Conservation (phyloP, 1,140 invertebrate genomes). For the Apis laboriosa region DNA sequence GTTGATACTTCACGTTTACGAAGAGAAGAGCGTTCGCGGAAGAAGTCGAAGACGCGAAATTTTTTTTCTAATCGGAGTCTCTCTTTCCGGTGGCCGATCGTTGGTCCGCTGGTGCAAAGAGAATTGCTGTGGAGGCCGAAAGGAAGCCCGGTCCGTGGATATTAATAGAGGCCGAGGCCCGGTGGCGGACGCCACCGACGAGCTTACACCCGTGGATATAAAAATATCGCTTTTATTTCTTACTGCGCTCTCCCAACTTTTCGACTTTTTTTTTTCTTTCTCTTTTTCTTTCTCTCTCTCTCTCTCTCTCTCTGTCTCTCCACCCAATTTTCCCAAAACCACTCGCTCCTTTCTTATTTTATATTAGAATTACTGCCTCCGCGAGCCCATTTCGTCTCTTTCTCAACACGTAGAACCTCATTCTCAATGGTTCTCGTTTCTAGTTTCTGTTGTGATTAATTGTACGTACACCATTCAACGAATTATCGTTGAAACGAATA, state of each 20-base stretch:
- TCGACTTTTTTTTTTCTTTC: constrained; percentile 24
- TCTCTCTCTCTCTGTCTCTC: constrained; percentile 20
- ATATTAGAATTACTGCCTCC: too few species aligned
- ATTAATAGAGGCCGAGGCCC: constrained; percentile 79
- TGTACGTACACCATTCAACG: too few species aligned
- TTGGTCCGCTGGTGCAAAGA: constrained; percentile 50
- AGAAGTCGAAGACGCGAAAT: constrained; percentile 9
- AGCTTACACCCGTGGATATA: constrained; percentile 75
- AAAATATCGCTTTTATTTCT: constrained; percentile 79
- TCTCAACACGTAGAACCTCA: too few species aligned
- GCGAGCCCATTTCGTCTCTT: too few species aligned
- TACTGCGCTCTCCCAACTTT: constrained; percentile 45
- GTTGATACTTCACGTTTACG: neutral
- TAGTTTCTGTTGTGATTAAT: too few species aligned
- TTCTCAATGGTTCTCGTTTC: too few species aligned
- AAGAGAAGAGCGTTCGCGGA: neutral
- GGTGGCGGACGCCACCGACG: constrained; percentile 67
- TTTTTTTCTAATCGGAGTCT: constrained; percentile 22
- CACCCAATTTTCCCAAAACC: neutral
- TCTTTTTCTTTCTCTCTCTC: neutral
- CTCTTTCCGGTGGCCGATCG: constrained; percentile 47
- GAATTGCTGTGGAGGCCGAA: constrained; percentile 61
- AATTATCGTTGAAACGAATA: too few species aligned
- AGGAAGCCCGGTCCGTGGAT: constrained; percentile 74
- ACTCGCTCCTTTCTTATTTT: neutral